phyloP scores from a whole-genome alignment of 2,113 vertebrate species.

The Genyomyrus donnyi region DNA sequence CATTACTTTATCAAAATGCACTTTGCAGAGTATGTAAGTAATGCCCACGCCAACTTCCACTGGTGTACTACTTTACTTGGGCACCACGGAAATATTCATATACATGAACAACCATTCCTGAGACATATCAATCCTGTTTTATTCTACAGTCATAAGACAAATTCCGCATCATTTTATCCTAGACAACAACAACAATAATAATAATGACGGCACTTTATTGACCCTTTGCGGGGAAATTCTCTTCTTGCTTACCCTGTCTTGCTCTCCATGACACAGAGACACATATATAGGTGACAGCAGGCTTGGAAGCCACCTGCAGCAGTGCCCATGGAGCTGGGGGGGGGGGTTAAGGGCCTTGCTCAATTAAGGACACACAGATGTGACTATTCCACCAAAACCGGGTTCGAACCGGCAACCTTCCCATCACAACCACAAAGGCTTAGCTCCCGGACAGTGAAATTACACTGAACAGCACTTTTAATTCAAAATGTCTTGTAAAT shows the following conservation, averaged over 20 bases:
- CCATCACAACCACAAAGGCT: background rate
- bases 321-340: background rate
- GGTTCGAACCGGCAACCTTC: background rate
- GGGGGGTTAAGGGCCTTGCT: background rate
- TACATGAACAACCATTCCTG: background rate
- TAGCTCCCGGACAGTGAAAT: background rate
- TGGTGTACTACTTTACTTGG: background rate
- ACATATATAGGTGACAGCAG: background rate
- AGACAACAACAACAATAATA: background rate
- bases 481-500: background rate
- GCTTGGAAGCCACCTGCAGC: background rate
- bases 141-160: background rate
- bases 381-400: background rate
- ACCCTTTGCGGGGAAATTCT: background rate
- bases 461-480: background rate
- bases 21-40: background rate
- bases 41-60: too few relatives aligned
- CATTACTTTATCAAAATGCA: conserved; percentile 8
- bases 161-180: background rate
- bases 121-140: background rate
- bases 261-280: background rate
- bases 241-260: background rate
- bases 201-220: background rate
- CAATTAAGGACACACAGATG: background rate
- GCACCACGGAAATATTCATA: background rate